Conservation (phyloP, 2,113 vertebrate species). For the Tyrannus savana region DNA sequence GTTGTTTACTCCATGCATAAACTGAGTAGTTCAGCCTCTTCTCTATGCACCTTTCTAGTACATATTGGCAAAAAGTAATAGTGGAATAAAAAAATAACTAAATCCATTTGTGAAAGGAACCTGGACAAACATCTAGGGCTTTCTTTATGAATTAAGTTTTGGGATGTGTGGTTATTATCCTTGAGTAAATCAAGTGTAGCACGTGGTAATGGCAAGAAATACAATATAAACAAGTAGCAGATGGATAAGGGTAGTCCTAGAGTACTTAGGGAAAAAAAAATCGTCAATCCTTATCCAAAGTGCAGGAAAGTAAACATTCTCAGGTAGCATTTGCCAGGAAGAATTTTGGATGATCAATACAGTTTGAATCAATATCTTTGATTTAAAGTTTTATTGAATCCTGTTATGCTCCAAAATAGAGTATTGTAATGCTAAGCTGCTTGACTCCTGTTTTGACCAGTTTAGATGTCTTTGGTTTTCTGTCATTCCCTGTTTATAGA, state of each 20-base stretch:
- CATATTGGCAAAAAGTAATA: not conserved
- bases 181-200: not conserved
- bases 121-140: accelerated
- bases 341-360: not conserved
- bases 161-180: not conserved
- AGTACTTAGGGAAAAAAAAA: not conserved
- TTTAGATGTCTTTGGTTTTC: not conserved
- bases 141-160: not conserved
- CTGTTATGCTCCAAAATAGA: not conserved
- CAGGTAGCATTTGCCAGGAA: not conserved
- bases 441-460: not conserved
- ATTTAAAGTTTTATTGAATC: not conserved
- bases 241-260: not conserved
- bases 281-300: not conserved
- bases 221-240: not conserved
- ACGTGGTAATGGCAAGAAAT: not conserved
- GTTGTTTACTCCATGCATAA: not conserved
- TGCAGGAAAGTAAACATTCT: not conserved
- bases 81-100: not conserved
- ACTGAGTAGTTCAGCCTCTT: not conserved
- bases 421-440: not conserved
- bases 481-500: not conserved
- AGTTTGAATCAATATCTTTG: not conserved
- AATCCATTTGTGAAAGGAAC: not conserved
- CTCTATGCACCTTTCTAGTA: not conserved